Evolutionary conservation across 2,113 vertebrate species (phyloP).

Genomic region (Bubalus kerabau): DNA sequence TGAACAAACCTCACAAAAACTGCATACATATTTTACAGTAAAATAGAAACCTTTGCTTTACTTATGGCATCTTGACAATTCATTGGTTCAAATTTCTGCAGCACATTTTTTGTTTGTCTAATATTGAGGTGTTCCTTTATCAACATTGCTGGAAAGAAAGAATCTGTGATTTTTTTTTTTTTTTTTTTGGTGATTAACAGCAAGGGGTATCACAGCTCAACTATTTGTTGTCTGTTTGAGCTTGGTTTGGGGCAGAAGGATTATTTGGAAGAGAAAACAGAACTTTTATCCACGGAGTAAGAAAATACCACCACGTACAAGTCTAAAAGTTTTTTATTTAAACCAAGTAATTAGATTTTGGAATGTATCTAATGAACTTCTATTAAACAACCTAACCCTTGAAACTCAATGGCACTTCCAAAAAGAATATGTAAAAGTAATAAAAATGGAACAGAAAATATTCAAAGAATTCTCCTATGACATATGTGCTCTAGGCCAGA

Average conservation of each 20-base stretch:
- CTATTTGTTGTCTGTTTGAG: slow-evolving; percentile 23
- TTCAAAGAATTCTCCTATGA: background rate
- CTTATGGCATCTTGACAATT: slow-evolving; percentile 38
- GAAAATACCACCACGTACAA: slow-evolving; percentile 66
- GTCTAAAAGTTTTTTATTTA: slow-evolving; percentile 75
- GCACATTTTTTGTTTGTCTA: slow-evolving; percentile 5
- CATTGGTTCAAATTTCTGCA: slow-evolving; percentile 43
- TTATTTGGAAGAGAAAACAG: slow-evolving; percentile 53
- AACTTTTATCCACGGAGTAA: slow-evolving; percentile 63
- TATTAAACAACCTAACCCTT: slow-evolving; percentile 47
- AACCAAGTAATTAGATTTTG: slow-evolving; percentile 70
- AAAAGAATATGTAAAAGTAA: slow-evolving; percentile 1
- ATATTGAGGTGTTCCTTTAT: slow-evolving; percentile 49
- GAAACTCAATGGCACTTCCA: slow-evolving; percentile 48
- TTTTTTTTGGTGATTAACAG: slow-evolving; percentile 70
- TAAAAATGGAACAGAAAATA: slow-evolving; percentile 18
- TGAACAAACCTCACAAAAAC: background rate
- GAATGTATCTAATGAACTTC: slow-evolving; percentile 70
- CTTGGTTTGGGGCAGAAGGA: slow-evolving; percentile 23
- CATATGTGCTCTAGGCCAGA: background rate
- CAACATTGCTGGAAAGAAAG: slow-evolving; percentile 56
- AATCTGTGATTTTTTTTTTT: slow-evolving; percentile 65
- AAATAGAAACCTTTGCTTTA: slow-evolving; percentile 45
- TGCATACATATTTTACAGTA: slow-evolving; percentile 35
- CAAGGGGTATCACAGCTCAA: slow-evolving; percentile 64